These are phyloP conservation scores for Bruchidius siliquastri DNA, from an alignment of 2,888 invertebrate genomes.

Conservation along the genomic window DNA sequence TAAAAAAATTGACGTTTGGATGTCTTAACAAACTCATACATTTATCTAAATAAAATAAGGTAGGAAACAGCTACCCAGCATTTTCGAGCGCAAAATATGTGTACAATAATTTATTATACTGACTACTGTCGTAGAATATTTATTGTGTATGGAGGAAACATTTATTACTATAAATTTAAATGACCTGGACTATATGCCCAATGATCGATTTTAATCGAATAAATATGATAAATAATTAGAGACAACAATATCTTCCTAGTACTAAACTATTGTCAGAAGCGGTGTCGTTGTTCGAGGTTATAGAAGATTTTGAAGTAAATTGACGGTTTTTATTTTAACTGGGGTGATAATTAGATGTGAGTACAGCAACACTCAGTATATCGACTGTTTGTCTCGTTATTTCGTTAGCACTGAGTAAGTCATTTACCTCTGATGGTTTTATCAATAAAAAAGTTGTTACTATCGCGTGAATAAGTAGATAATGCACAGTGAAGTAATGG, in stretches of 20 bases:
- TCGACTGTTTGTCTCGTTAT: background rate
- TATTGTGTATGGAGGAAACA: too few species aligned
- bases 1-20: too few species aligned
- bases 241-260: background rate
- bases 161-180: background rate
- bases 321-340: background rate
- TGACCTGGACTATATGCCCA: background rate
- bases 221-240: background rate
- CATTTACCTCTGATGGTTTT: background rate
- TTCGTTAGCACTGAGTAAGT: background rate
- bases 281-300: background rate
- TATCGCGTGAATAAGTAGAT: too few species aligned
- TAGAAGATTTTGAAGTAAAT: background rate
- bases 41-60: too few species aligned
- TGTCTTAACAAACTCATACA: too few species aligned
- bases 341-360: background rate
- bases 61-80: too few species aligned
- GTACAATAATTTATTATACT: too few species aligned
- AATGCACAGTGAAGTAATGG: too few species aligned
- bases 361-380: background rate
- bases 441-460: too few species aligned
- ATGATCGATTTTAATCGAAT: background rate
- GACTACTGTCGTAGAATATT: too few species aligned
- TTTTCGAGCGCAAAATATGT: too few species aligned
- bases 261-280: background rate